Evolutionary conservation across 2,113 vertebrate genomes (phyloP), one percentile per base, ranked within the genome.

Genomic region (Hystrix brachyura): DNA sequence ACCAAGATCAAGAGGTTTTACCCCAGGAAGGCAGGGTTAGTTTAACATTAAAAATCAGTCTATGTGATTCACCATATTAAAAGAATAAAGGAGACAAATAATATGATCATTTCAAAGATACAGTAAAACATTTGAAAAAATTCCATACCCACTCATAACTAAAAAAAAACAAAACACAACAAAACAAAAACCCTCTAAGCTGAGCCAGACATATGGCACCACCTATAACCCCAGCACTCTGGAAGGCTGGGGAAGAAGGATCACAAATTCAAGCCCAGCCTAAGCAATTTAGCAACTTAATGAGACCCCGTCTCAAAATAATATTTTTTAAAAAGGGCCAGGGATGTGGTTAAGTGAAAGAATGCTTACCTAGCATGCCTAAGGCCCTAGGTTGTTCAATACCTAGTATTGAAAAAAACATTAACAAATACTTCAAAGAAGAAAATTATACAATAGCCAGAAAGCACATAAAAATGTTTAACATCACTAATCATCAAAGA

Each of bases 101-200:
- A 43, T 34, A 59, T 4, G 14, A 87, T 82, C 38, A 46, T 43
- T 79, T 79, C 55, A 87, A 87, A 93, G 48, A 85, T 21, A 13
- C 15, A 92, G 38, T 67, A 90, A 92, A 90, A 51, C 10, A 92
- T 85, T 11, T 93, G 32, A 96, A 25, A 80, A 96, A 86, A 90
- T 60, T 82, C 74, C 92, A 76, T 17, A 81, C 23, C 15, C 19
- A 86, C 19, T 92, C 38, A 43, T 27, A 85, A n/a, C 7, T 72
- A 72, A 72, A 38, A 43, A 74, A 88, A 80, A 94, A 84, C 13
- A 69, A 18, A 57, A 57, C 55, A 57, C 55, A 10, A 57, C 17
- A 57, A 10, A 57, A 57, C 17, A 57, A 57, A 57, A 57, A 57
- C 55, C 10, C n/a, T 34, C 69, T 18, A 71, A 71, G 18, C n/a